Evolutionary conservation across 2,888 invertebrate genomes (phyloP), one percentile per base, ranked within the genome.

Genomic region (Ichneumon xanthorius): DNA sequence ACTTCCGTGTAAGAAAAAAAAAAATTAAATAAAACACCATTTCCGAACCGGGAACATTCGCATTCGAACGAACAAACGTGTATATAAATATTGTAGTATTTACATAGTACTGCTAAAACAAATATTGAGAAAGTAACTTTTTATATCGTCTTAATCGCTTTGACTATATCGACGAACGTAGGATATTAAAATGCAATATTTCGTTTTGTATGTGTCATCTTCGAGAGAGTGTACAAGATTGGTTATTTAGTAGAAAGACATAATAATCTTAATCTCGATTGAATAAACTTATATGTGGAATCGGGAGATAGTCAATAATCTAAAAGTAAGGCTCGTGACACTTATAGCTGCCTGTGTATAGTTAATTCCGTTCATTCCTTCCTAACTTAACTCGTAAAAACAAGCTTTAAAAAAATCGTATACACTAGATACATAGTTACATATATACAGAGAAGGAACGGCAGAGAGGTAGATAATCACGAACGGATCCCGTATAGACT

Each of bases 381-480:
- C 68, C 67, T 33, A 82, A 11, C 75, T 82, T 76, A 76, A 67
- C 78, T 65, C 63, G n/a, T 71, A 53, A 71, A 61, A 65, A 55
- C 16, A 65, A 70, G 11, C 37, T 53, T 50, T 7, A 33, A 65
- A 77, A 82, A 82, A 71, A 73, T 61, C 68, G 55, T 87, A 80
- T 65, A 70, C 48, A 80, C 61, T 83, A 82, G 75, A 87, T 82
- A 86, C 84, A 79, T 88, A 86, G 86, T 40, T 88, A 88, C 87
- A 87, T 88, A 86, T 88, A 73, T 87, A 88, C 87, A 87, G 61
- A 81, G 77, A 80, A 79, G 79, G 61, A 77, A 84, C 75, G 80
- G 33, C 37, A 81, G 55, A 61, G 84, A 84, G 82, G 76, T 86
- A 84, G 73, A 86, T 67, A 70, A 81, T 80, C 33, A 71, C 63